These are phyloP conservation scores for Piezodorus guildinii DNA, from an alignment of 1,140 invertebrate species.

Conservation along the genomic window DNA sequence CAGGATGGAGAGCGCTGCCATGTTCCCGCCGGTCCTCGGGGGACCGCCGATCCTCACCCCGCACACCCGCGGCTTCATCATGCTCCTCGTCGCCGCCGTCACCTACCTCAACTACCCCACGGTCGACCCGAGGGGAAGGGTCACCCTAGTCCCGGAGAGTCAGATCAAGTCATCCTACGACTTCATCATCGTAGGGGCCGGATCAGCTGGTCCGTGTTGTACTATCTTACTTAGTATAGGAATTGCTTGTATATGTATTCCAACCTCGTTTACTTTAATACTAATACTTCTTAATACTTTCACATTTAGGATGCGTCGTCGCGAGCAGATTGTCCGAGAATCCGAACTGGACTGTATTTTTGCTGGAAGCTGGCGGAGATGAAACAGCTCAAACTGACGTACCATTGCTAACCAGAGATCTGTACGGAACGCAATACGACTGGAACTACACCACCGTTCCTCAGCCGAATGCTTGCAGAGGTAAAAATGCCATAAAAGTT, in stretches of 20 bases:
- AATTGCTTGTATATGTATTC: too few species aligned
- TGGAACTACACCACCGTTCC: conserved; percentile 22
- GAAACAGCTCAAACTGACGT: conserved; percentile 82
- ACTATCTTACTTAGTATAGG: too few species aligned
- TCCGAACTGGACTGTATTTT: conserved; percentile 65
- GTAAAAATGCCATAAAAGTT: neutral
- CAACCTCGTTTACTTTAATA: too few species aligned
- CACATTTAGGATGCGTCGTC: conserved; percentile 62
- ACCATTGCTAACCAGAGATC: conserved; percentile 54
- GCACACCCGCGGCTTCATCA: conserved; percentile 7
- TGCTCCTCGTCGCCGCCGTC: neutral
- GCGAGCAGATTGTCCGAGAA: conserved; percentile 73
- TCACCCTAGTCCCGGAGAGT: neutral
- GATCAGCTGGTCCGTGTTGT: neutral
- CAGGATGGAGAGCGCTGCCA: neutral
- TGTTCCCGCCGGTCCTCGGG: neutral
- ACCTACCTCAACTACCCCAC: conserved; percentile 10
- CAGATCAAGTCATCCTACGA: neutral
- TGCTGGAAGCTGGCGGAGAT: conserved; percentile 80
- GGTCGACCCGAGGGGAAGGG: neutral
- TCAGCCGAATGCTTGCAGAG: conserved; percentile 17
- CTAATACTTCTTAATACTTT: too few species aligned
- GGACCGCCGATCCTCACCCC: neutral
- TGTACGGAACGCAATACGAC: conserved; percentile 4
- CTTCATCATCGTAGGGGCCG: neutral